Evolutionary conservation across 2,113 vertebrate genomes (phyloP), one percentile per base, ranked within the genome.

Genomic region (Numida meleagris): DNA sequence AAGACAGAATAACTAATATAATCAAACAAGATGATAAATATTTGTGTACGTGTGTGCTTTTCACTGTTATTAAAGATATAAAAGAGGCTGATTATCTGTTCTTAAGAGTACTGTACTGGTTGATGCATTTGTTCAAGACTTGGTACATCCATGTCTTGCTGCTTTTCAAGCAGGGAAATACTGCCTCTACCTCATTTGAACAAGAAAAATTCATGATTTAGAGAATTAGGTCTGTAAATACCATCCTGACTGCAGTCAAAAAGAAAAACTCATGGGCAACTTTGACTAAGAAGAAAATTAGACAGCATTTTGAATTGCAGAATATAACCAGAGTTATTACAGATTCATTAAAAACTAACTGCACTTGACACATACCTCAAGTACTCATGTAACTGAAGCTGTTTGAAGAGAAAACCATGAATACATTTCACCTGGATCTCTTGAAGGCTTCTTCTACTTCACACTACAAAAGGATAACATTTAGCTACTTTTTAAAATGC

Each of bases 251-350:
- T 82, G 82, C 14, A 55, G 10, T 55, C 33, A 3, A 40, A 45
- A 73, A 73, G 36, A 87, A 77, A 94, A 94, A 29, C 14, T 82
- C 91, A 87, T 3, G 2, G 53, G 5, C n/a, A 82, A 14, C 29
- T 86, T 93, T 57, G n/a, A 79, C 40, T 50, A 43, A 65, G 55
- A 77, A 88, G 75, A 90, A 89, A 89, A 92, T 85, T 51, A 71
- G 11, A 46, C 58, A 80, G n/a, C 6, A 45, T 94, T 91, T 96
- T 88, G 67, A 96, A 80, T 88, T 71, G 46, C 19, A 85, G 63
- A 50, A 79, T 82, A 25, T 80, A 89, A 87, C 89, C 85, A 80
- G 75, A 34, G 36, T 94, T 21, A 90, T 95, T 95, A 91, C 20
- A 27, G 48, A 71, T 66, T 94, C 36, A 95, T 85, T 92, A 89